Base-by-base conservation (phyloP, 1,140 invertebrate species). In the Calephelis nemesis region DNA sequence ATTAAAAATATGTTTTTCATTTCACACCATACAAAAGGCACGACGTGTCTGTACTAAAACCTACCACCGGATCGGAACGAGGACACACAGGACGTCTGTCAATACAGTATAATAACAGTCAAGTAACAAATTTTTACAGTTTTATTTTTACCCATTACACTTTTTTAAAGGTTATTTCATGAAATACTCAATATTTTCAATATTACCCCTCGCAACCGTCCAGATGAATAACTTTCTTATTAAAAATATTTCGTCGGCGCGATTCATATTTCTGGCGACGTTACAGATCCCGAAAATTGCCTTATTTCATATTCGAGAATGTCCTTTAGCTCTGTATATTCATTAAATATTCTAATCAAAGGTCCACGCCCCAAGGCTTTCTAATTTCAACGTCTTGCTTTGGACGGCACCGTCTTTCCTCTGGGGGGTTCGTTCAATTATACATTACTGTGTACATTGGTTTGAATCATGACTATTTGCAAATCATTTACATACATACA, bases 271-370 rank as follows among this genome's bases (percentile, higher is more conserved):
- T 60, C 54, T 40, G 54, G 39, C 12, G 54, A 12, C 30, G 10
- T 60, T 39, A 60, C 6, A 40, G 10, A 60, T 40, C 54, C 39
- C 19, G 30, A 60, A 60, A 60, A 60, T 40, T 60, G 12, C 11
- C 54, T 40, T 60, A 60, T 40, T 60, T 60, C 30, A 60, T 60
- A 60, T 60, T 60, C 30, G 54, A 60, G 54, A 60, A 60, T 60
- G 11, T 60, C 11, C 54, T 60, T 45, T 45, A 45, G 42, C 42
- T 45, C 39, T 60, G 54, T 60, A 60, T 19, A 39, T 60, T 60
- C 54, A 60, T 60, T 60, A 60, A 60, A 60, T 60, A 60, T 60
- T 60, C 54, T 60, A 60, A 60, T 60, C 54, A 60, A 40, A 60
- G 54, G 54, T 60, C 54, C 5, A 39, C 30, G 54, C 54, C 6